Evolutionary conservation across 2,797 vertebrate genomes (phyloP).

Genomic region (Rhodeus uyekii): DNA sequence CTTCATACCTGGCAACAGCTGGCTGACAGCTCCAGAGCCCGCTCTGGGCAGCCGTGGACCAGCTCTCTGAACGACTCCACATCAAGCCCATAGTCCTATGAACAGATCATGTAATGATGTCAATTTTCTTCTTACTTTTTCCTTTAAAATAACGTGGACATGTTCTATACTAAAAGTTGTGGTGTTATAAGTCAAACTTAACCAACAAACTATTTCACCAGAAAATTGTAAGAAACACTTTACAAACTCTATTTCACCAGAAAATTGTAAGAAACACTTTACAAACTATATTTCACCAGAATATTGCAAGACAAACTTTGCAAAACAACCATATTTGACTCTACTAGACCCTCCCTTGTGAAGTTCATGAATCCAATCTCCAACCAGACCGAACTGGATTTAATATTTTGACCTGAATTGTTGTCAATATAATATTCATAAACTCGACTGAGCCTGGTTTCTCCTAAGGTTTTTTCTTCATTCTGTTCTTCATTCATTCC

Average conservation of each 20-base stretch:
- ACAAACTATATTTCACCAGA: neutral
- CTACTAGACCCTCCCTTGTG: too few species aligned
- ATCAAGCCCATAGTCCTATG: slow-evolving; percentile 78
- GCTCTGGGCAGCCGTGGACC: slow-evolving; percentile 73
- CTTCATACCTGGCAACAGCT: slow-evolving; percentile 73
- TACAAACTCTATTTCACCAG: neutral
- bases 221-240: neutral
- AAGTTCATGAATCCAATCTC: too few species aligned
- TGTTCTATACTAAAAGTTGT: neutral
- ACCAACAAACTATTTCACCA: neutral
- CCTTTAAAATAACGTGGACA: neutral
- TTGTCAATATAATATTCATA: too few species aligned
- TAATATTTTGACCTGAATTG: too few species aligned
- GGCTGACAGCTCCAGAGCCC: slow-evolving; percentile 68
- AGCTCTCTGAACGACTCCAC: slow-evolving; percentile 73
- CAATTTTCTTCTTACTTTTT: neutral
- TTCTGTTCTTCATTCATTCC: too few species aligned
- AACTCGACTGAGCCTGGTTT: too few species aligned
- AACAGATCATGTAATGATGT: slow-evolving; percentile 3
- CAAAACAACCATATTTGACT: neutral
- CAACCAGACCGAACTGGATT: too few species aligned
- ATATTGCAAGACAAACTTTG: neutral
- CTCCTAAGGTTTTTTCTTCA: too few species aligned
- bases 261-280: neutral
- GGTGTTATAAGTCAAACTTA: neutral